Evolutionary conservation across 30 jellyfish, hydroid and myxozoan genomes (phyloP).

Genomic region (Rhopilema esculentum): DNA sequence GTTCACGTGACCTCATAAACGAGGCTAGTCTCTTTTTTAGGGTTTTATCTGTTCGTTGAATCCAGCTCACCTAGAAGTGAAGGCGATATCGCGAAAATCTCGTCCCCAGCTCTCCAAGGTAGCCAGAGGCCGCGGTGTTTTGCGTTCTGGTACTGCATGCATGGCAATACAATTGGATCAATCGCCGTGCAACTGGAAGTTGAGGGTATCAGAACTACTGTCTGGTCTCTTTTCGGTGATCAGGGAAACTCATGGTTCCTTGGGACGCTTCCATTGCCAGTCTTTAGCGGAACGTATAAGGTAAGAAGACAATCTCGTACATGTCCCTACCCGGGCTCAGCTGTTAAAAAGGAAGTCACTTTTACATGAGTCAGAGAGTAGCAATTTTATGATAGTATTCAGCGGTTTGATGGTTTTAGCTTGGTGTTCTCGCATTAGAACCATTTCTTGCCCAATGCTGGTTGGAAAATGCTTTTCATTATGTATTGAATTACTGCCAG

Average conservation of each 20-base stretch:
- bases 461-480: too few relatives aligned
- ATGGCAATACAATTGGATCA: conserved; percentile 75
- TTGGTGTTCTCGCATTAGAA: too few relatives aligned
- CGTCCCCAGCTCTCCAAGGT: conserved; percentile 43
- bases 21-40: conserved; percentile 14
- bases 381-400: too few relatives aligned
- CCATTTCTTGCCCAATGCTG: too few relatives aligned
- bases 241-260: conserved; percentile 76
- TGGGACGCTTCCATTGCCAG: conserved; percentile 62
- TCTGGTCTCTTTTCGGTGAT: conserved; percentile 72
- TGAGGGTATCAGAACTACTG: background rate
- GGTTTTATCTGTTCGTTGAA: conserved; percentile 73
- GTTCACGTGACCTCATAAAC: background rate
- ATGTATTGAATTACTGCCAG: too few relatives aligned
- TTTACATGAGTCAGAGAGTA: background rate
- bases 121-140: conserved; percentile 58
- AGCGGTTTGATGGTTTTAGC: too few relatives aligned
- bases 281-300: conserved; percentile 40
- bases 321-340: too few relatives aligned
- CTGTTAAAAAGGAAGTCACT: too few relatives aligned
- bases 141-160: conserved; percentile 77
- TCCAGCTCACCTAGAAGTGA: conserved; percentile 66
- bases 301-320: conserved; percentile 1
- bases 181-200: conserved; percentile 33
- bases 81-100: conserved; percentile 67